phyloP scores from a whole-genome alignment of 1,140 invertebrate genomes.

The Meloidogyne chitwoodi region DNA sequence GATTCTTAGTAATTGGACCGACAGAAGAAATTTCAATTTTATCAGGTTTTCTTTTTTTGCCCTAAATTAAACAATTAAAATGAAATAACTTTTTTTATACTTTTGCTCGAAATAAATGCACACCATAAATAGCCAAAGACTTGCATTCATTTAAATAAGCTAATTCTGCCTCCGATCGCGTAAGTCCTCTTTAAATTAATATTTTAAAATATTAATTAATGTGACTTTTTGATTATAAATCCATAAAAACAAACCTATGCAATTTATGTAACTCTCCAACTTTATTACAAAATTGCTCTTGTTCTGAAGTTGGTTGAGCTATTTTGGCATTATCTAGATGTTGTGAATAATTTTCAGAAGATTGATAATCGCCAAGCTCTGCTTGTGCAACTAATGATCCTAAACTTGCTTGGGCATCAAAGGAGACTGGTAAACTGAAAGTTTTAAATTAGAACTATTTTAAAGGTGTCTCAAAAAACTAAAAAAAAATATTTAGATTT shows the following conservation, averaged over 20 bases:
- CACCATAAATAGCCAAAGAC: conserved; percentile 80
- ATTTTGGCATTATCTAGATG: conserved; percentile 80
- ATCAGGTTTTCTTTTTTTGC: conserved; percentile 90
- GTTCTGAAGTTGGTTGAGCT: conserved; percentile 76
- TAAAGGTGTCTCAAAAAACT: background rate
- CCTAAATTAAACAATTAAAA: conserved; percentile 61
- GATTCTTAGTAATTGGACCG: conserved; percentile 64
- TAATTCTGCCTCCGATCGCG: conserved; percentile 84
- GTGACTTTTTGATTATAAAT: no score
- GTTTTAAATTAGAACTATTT: background rate
- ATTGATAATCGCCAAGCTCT: conserved; percentile 90
- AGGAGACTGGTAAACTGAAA: conserved; percentile 82
- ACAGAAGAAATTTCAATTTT: conserved; percentile 92
- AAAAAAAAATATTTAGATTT: no score
- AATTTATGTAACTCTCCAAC: conserved; percentile 86
- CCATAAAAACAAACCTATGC: conserved; percentile 70
- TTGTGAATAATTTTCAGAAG: conserved; percentile 71
- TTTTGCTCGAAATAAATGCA: conserved; percentile 33
- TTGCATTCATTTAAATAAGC: conserved; percentile 89
- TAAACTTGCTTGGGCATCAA: conserved; percentile 89
- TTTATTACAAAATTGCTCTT: conserved; percentile 83
- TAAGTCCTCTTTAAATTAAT: conserved; percentile 68
- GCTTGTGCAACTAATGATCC: conserved; percentile 95
- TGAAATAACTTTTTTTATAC: conserved; percentile 16
- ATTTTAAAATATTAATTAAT: background rate